Evolutionary conservation across 2,797 vertebrate genomes (phyloP).

Genomic region (Sebastes alutus): DNA sequence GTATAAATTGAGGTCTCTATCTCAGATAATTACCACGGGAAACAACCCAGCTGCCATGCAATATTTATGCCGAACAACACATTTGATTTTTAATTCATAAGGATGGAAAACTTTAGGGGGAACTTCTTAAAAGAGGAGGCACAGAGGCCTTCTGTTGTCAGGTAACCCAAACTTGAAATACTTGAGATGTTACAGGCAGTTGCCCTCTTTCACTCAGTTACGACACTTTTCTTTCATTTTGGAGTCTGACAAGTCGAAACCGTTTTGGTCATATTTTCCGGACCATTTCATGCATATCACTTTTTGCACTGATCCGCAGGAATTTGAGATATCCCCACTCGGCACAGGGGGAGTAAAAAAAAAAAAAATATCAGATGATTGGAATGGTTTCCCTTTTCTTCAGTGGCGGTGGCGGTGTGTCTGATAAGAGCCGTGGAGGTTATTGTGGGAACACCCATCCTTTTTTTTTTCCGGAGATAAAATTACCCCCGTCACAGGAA

Average conservation of each 20-base stretch:
- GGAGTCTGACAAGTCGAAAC: conserved; percentile 23
- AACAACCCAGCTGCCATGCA: background rate
- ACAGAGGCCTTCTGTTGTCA: background rate
- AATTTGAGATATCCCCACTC: conserved; percentile 53
- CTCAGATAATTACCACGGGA: background rate
- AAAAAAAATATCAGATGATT: conserved; percentile 50
- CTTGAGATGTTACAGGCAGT: conserved; percentile 12
- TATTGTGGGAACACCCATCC: conserved; percentile 75
- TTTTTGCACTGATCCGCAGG: conserved; percentile 35
- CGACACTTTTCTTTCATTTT: conserved; percentile 15
- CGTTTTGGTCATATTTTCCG: conserved; percentile 41
- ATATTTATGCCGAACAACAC: conserved; percentile 28
- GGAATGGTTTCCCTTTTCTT: conserved; percentile 52
- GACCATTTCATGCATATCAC: conserved; percentile 50
- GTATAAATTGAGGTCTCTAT: background rate
- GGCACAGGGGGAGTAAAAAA: background rate
- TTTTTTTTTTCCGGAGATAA: conserved; percentile 69
- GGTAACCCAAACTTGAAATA: conserved; percentile 5
- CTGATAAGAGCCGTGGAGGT: conserved; percentile 67
- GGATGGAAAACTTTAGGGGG: conserved; percentile 5
- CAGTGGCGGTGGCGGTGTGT: conserved; percentile 32
- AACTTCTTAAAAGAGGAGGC: background rate
- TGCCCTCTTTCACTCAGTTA: background rate
- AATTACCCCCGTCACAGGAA: conserved; percentile 69
- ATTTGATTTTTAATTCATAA: conserved; percentile 43